A percentile compares a stretch with the other conserved stretches of the same genome.
Evolutionary conservation across 2,888 invertebrate species (phyloP).

Genomic region (Scaptomyza tumidula): DNA sequence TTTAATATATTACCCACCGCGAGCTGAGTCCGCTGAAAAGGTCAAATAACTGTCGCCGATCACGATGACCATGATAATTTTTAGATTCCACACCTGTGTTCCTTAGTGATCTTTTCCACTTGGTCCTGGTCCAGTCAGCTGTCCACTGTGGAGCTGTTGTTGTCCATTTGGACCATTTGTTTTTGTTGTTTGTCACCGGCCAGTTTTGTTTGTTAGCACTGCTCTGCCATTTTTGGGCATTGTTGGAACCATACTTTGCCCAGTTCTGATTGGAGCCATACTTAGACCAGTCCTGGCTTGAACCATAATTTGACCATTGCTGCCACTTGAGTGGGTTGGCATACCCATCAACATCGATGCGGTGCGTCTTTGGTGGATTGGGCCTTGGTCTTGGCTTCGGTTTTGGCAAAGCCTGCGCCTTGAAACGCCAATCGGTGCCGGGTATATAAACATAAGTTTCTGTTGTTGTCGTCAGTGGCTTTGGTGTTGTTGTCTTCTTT

Average conservation of each 20-base stretch:
- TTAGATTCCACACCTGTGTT: background rate
- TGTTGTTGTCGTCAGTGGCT: constrained; percentile 51
- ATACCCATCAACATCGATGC: constrained; percentile 56
- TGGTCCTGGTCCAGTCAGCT: constrained; percentile 27
- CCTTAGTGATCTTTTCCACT: constrained; percentile 7
- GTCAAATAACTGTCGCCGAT: constrained; percentile 80
- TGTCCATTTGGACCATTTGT: constrained; percentile 67
- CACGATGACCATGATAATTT: constrained; percentile 76
- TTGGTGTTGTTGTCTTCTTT: constrained; percentile 66
- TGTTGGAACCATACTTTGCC: constrained; percentile 51
- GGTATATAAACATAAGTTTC: constrained; percentile 73
- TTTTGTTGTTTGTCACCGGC: constrained; percentile 12
- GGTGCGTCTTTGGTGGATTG: constrained; percentile 55
- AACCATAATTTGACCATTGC: constrained; percentile 62
- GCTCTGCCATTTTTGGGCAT: constrained; percentile 46
- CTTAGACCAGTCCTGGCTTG: constrained; percentile 12
- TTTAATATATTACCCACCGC: constrained; percentile 60
- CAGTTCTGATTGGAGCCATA: constrained; percentile 40
- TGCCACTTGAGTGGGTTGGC: constrained; percentile 67
- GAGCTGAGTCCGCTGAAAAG: constrained; percentile 71
- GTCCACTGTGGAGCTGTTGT: constrained; percentile 61
- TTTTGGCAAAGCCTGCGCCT: constrained; percentile 67
- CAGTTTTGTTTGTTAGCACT: constrained; percentile 7
- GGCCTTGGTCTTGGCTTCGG: constrained; percentile 16
- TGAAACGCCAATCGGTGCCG: constrained; percentile 76